Conservation (phyloP, 2,113 vertebrate genomes). For the Hippocampus zosterae region DNA sequence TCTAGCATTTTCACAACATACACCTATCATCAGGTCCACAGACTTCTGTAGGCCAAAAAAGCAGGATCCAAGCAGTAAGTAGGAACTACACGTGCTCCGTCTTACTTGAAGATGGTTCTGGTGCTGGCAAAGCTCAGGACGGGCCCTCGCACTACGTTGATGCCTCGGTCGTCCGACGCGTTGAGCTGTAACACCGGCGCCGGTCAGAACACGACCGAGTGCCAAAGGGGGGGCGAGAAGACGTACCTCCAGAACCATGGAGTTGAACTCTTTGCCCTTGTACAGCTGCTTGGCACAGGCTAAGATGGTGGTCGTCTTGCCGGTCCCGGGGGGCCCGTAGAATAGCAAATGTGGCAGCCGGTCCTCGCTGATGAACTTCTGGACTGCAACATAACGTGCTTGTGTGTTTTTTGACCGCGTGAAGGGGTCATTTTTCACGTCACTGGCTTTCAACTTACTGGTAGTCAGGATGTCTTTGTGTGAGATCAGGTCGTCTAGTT, state of each 20-base stretch:
- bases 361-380: conserved; percentile 91
- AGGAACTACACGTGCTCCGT: not conserved
- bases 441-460: conserved; percentile 68
- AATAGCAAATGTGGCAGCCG: conserved; percentile 88
- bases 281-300: conserved; percentile 91
- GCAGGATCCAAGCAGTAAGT: too few relatives aligned
- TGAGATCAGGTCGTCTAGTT: conserved; percentile 87
- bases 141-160: conserved; percentile 89
- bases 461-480: conserved; percentile 90
- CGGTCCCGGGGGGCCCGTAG: conserved; percentile 95
- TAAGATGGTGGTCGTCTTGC: conserved; percentile 94
- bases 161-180: conserved; percentile 92
- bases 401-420: not conserved
- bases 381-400: conserved; percentile 69
- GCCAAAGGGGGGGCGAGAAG: not conserved
- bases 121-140: conserved; percentile 95
- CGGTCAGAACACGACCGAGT: not conserved
- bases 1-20: too few relatives aligned
- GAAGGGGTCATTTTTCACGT: not conserved
- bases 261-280: conserved; percentile 85
- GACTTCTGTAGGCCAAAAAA: too few relatives aligned
- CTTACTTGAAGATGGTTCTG: conserved; percentile 96
- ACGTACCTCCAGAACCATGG: conserved; percentile 93
- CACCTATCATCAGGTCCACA: too few relatives aligned
- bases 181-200: conserved; percentile 76